phyloP scores from a whole-genome alignment of 2,888 invertebrate species.

The Salpingus planirostris region DNA sequence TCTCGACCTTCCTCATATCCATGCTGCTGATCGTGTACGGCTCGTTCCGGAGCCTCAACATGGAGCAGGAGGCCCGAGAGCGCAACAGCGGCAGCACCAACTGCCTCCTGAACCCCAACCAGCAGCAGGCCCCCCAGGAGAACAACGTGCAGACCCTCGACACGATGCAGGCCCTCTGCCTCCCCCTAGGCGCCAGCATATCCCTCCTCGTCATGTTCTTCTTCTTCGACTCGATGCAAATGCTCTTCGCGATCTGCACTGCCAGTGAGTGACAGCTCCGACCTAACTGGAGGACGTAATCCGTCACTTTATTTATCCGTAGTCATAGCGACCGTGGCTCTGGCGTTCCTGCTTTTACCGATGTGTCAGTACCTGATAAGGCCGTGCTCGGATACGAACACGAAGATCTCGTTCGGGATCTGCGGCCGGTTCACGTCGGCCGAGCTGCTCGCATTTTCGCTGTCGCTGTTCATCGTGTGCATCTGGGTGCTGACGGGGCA shows the following conservation, averaged over 20 bases:
- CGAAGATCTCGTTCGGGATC: constrained; percentile 81
- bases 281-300: neutral
- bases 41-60: constrained; percentile 91
- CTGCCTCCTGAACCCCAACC: constrained; percentile 36
- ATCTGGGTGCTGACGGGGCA: constrained; percentile 97
- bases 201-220: constrained; percentile 97
- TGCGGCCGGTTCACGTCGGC: constrained; percentile 93
- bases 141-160: constrained; percentile 79
- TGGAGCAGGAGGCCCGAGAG: constrained; percentile 88
- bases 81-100: constrained; percentile 46
- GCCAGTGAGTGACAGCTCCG: constrained; percentile 68
- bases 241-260: constrained; percentile 91
- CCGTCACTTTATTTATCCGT: constrained; percentile 19
- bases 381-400: constrained; percentile 73
- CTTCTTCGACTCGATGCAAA: constrained; percentile 98
- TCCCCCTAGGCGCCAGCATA: constrained; percentile 91
- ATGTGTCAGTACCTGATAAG: constrained; percentile 94
- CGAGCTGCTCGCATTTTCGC: constrained; percentile 84
- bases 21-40: constrained; percentile 96
- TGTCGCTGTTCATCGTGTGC: constrained; percentile 89
- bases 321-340: constrained; percentile 94
- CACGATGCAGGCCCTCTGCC: constrained; percentile 93
- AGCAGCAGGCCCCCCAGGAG: constrained; percentile 26
- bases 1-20: constrained; percentile 94
- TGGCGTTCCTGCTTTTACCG: constrained; percentile 91